Evolutionary conservation across 2,113 vertebrate genomes (phyloP).

Genomic region (Saguinus midas): DNA sequence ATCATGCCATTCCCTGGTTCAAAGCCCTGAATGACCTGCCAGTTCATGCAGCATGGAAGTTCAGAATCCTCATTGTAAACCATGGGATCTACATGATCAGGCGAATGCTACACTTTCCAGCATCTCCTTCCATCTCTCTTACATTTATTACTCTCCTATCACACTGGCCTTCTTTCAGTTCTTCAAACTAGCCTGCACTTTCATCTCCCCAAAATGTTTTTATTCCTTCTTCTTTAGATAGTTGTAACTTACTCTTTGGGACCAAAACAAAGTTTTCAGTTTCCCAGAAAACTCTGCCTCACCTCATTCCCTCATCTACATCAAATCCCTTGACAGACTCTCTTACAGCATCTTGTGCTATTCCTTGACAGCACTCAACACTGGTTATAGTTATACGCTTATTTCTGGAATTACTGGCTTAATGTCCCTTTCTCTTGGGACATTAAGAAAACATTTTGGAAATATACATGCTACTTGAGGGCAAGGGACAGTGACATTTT

Average conservation of each 20-base stretch:
- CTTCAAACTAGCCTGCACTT: background rate
- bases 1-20: background rate
- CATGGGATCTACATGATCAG: background rate
- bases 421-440: background rate
- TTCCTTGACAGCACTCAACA: background rate
- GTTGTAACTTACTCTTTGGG: background rate
- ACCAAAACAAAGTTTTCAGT: background rate
- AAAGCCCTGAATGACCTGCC: background rate
- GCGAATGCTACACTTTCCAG: background rate
- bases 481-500: background rate
- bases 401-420: background rate
- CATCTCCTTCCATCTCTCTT: background rate
- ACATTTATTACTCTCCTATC: background rate
- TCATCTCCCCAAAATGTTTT: background rate
- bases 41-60: background rate
- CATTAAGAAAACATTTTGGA: background rate
- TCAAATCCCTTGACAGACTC: background rate
- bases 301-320: background rate
- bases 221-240: background rate
- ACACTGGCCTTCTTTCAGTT: background rate
- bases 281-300: background rate
- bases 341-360: background rate
- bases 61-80: background rate
- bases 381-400: background rate
- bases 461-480: background rate